A percentile compares a stretch with the other conserved stretches of the same genome.
These are phyloP conservation scores for Eunapius fragilis DNA, from an alignment of 37 sponge, comb jelly and placozoan species.

Conservation along the genomic window DNA sequence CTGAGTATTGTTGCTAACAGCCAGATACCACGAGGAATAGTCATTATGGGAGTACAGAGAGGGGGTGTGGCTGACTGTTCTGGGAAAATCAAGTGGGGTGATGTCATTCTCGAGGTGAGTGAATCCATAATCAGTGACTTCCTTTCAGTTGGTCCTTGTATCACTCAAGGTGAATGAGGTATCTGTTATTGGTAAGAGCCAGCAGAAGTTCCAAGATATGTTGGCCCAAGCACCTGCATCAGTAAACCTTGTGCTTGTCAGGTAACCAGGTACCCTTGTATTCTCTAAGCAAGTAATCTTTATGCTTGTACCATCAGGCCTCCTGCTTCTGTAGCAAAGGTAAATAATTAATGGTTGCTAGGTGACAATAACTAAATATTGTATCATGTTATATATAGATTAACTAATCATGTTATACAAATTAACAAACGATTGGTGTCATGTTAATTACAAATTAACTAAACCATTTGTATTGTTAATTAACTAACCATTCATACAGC, in stretches of 20 bases:
- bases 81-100: constrained; percentile 69
- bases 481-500: background rate
- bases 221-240: constrained; percentile 44
- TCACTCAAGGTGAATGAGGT: constrained; percentile 80
- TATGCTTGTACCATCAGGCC: background rate
- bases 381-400: too few species aligned
- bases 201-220: constrained; percentile 51
- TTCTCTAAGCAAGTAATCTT: background rate
- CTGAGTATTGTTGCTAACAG: constrained; percentile 60
- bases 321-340: background rate
- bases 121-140: too few species aligned
- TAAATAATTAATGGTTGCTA: background rate
- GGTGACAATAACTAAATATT: background rate
- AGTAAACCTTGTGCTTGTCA: constrained; percentile 70
- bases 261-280: constrained; percentile 4
- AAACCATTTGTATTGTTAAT: too few species aligned
- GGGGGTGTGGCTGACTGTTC: constrained; percentile 78
- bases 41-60: constrained; percentile 63
- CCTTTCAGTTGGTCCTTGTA: too few species aligned
- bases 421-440: too few species aligned
- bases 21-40: constrained; percentile 47
- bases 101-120: constrained; percentile 71
- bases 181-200: constrained; percentile 58
- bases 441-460: too few species aligned
- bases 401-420: too few species aligned